Base-by-base conservation (phyloP, 1,140 invertebrate genomes). In the Sarcophaga bullata region DNA sequence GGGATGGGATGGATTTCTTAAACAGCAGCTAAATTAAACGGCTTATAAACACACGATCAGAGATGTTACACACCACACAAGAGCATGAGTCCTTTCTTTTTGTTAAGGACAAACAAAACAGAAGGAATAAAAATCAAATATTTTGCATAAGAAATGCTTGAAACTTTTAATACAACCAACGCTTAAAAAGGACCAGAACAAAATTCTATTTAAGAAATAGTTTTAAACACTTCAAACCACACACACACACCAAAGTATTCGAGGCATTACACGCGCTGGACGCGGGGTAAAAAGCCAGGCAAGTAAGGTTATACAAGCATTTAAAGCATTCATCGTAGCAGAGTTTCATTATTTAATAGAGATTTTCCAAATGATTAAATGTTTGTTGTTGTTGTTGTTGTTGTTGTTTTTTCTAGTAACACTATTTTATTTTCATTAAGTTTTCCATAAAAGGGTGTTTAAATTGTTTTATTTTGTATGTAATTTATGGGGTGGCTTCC, bases 341-440 rank as follows among this genome's bases (percentile, higher is more conserved):
- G 58, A 62, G 62, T 25, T 3, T 7, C 6, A 25, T 17, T 17
- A 11, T 25, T 72, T 17, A 25, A 72, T 25, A 72, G 62, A 58
- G 80, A 80, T 80, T 80, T 68, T 80, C 54, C 80, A 80, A 80
- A 68, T 62, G 80, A 80, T 80, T 80, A 80, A 49, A 80, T 80
- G 15, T 17, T 47, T 47, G 17, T 15, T 54, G 19, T 62, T 25
- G 52, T 25, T n/a, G n/a, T 13, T 80, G 25, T 47, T 80, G 76
- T 80, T 49, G n/a, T n/a, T n/a, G n/a, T n/a, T n/a, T n/a, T n/a
- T n/a, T n/a, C n/a, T n/a, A n/a, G n/a, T n/a, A n/a, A n/a, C n/a
- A n/a, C n/a, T n/a, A n/a, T n/a, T n/a, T n/a, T n/a, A n/a, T n/a
- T 15, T 13, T 13, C 11, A 6, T 7, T 3, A 13, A 13, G 9